Evolutionary conservation across 1,140 invertebrate species (phyloP).

Genomic region (Trichonephila clavata): DNA sequence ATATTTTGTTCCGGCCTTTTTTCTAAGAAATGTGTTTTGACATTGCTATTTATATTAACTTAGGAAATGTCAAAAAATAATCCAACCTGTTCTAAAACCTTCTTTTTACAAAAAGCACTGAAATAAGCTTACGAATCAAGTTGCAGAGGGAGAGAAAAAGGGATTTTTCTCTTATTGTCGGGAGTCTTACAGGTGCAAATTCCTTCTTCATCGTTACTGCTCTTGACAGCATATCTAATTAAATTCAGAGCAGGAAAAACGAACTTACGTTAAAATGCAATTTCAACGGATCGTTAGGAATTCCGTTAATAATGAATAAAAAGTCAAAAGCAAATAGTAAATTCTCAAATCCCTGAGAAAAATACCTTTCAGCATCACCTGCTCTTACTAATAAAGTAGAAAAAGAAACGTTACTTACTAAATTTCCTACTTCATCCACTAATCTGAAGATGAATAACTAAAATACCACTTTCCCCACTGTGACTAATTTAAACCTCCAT

Average conservation of each 20-base stretch:
- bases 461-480: not conserved
- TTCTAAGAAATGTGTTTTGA: no score
- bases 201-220: not conserved
- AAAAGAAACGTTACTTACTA: not conserved
- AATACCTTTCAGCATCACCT: not conserved
- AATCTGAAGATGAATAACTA: not conserved
- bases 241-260: not conserved
- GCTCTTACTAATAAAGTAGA: not conserved
- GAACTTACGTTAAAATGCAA: not conserved
- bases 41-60: no score
- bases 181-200: not conserved
- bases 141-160: no score
- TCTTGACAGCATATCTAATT: not conserved
- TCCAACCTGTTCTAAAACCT: not conserved
- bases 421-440: not conserved
- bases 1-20: no score
- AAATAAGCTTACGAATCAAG: not conserved
- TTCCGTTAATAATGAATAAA: not conserved
- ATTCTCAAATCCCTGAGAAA: not conserved
- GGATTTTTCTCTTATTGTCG: not conserved
- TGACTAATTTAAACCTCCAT: not conserved
- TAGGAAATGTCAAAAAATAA: not conserved
- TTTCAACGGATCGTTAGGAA: not conserved
- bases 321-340: constrained; percentile 4
- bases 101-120: not conserved